Evolutionary conservation across 2,888 invertebrate genomes (phyloP).

Genomic region (Brachyopa scutellaris): DNA sequence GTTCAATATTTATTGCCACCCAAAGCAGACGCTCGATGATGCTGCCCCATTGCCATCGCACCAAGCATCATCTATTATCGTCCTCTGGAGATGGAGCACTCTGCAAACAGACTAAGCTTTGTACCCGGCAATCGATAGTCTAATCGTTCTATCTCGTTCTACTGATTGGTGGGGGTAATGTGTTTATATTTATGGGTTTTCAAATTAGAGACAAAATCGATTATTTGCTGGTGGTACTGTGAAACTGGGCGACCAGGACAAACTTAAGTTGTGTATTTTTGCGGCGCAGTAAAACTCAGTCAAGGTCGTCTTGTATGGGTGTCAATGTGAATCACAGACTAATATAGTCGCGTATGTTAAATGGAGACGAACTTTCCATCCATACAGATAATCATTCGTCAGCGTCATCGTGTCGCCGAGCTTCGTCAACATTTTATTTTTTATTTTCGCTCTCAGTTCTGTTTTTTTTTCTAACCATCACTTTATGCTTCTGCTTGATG

Average conservation of each 20-base stretch:
- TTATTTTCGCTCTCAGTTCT: not conserved
- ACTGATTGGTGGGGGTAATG: not conserved
- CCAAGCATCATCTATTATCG: slow-evolving; percentile 7
- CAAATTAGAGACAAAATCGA: slow-evolving; percentile 44
- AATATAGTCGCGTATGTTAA: not conserved
- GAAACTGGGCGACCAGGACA: not conserved
- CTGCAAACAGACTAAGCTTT: slow-evolving; percentile 3
- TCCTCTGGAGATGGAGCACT: not conserved
- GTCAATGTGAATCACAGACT: not conserved
- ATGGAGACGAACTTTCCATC: not conserved
- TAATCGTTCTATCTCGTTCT: not conserved
- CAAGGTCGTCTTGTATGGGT: slow-evolving; percentile 11
- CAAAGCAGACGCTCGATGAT: slow-evolving; percentile 7
- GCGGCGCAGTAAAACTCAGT: slow-evolving; percentile 1
- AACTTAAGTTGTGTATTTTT: not conserved
- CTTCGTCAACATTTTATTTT: not conserved
- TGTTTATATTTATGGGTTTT: slow-evolving; percentile 38
- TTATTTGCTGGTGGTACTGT: not conserved
- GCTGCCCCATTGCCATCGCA: not conserved
- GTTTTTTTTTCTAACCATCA: slow-evolving; percentile 14
- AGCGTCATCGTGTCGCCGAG: slow-evolving; percentile 26
- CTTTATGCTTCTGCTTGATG: not conserved
- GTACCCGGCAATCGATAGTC: slow-evolving; percentile 7
- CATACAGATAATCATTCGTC: slow-evolving; percentile 23
- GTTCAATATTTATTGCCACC: slow-evolving; percentile 33